A percentile compares a stretch with the other conserved stretches of the same genome.
phyloP scores from a whole-genome alignment of 2,797 vertebrate genomes.

The Thripadectes ignobilis region DNA sequence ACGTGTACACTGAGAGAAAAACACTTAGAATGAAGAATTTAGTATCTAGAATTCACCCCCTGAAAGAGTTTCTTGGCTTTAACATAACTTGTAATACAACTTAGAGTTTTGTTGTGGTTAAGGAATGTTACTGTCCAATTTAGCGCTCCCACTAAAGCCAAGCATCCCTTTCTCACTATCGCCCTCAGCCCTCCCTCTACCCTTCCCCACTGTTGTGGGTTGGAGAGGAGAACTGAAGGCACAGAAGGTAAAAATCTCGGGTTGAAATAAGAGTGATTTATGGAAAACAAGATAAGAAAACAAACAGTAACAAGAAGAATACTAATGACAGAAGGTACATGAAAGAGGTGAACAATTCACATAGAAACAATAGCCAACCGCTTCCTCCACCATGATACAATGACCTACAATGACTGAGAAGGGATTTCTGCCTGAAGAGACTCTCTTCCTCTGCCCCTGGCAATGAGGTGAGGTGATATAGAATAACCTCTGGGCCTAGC shows the following conservation, averaged over 20 bases:
- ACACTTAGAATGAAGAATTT: background rate
- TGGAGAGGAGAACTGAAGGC: background rate
- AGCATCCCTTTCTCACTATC: background rate
- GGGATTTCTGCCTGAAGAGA: background rate
- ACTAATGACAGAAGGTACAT: background rate
- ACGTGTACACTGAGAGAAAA: background rate
- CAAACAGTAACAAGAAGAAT: background rate
- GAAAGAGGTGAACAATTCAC: background rate
- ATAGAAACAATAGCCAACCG: background rate
- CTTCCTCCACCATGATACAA: background rate
- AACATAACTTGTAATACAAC: background rate
- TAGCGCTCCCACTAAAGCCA: background rate
- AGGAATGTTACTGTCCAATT: background rate
- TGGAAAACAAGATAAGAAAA: background rate
- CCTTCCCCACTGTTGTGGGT: background rate
- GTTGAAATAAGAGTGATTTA: background rate
- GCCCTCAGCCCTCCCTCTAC: background rate
- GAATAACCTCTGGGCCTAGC: background rate
- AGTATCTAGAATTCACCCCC: background rate
- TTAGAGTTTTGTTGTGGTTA: background rate
- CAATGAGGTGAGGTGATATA: background rate
- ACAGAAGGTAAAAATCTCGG: background rate
- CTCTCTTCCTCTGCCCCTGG: background rate
- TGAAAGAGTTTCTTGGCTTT: background rate
- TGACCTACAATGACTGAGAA: background rate